These are phyloP conservation scores for Pogonocherus hispidulus DNA, from an alignment of 2,888 invertebrate species.

Conservation along the genomic window DNA sequence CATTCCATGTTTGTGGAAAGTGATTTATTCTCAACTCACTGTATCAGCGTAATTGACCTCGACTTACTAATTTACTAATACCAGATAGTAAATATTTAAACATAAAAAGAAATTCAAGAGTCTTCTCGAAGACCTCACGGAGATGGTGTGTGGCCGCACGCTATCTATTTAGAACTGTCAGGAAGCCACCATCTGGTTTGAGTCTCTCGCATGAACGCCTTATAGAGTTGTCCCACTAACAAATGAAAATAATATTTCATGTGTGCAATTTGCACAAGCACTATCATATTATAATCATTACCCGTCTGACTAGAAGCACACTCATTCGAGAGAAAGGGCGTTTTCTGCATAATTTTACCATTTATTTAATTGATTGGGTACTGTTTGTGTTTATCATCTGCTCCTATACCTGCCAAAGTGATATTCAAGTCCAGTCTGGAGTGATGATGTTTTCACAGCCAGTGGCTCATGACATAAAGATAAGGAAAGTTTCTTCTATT, in stretches of 20 bases:
- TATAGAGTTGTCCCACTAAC: background rate
- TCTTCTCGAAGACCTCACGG: background rate
- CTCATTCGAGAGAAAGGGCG: background rate
- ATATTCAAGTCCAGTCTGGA: no score
- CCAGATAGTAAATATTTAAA: no score
- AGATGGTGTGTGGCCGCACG: background rate
- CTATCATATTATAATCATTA: background rate
- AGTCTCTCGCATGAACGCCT: background rate
- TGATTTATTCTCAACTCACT: no score
- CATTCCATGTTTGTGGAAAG: no score
- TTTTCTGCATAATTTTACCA: background rate
- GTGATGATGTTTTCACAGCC: no score
- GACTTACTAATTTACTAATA: no score
- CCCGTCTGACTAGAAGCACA: background rate
- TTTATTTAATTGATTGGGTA: background rate
- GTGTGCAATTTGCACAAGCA: background rate
- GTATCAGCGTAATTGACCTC: no score
- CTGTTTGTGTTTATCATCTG: background rate
- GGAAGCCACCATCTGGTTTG: background rate
- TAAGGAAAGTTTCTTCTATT: no score
- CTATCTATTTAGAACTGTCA: background rate
- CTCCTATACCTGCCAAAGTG: no score
- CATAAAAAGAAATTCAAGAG: no score
- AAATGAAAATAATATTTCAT: slow-evolving; percentile 1
- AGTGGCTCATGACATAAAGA: no score